Evolutionary conservation across 2,797 vertebrate species (phyloP).

Genomic region (Coregonus sp.): DNA sequence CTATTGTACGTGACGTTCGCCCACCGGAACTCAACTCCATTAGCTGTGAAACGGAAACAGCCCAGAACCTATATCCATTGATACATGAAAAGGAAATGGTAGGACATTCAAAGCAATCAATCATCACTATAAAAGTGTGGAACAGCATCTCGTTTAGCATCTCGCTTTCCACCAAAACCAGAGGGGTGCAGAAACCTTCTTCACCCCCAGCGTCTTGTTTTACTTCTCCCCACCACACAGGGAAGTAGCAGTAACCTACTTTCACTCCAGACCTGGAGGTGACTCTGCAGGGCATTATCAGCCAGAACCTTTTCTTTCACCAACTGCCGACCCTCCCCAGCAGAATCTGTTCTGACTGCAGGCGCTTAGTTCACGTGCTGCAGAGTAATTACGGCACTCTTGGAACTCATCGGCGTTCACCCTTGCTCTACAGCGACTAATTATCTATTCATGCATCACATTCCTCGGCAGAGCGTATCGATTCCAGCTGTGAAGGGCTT

Average conservation of each 20-base stretch:
- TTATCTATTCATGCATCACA: slow-evolving; percentile 65
- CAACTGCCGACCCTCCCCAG: slow-evolving; percentile 31
- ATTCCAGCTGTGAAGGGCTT: slow-evolving; percentile 51
- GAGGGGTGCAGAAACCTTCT: background rate
- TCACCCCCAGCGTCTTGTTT: background rate
- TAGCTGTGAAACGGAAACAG: no score
- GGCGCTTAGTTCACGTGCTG: slow-evolving; percentile 44
- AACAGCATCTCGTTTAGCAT: background rate
- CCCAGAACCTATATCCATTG: background rate
- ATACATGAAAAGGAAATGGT: background rate
- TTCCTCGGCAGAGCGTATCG: slow-evolving; percentile 56
- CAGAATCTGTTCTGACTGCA: slow-evolving; percentile 41
- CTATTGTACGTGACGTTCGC: no score
- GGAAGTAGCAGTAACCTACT: slow-evolving; percentile 51
- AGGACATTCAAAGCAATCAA: background rate
- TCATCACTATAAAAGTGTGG: background rate
- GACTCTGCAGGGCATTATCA: slow-evolving; percentile 52
- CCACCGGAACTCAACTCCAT: no score
- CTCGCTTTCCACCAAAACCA: slow-evolving; percentile 1
- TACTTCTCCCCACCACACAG: background rate
- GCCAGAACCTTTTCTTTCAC: slow-evolving; percentile 44
- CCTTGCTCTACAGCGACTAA: slow-evolving; percentile 53
- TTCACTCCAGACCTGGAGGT: slow-evolving; percentile 47
- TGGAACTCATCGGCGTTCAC: slow-evolving; percentile 35
- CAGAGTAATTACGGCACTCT: slow-evolving; percentile 65